phyloP scores from a whole-genome alignment of 2,113 vertebrate species.

The Condylura cristata region DNA sequence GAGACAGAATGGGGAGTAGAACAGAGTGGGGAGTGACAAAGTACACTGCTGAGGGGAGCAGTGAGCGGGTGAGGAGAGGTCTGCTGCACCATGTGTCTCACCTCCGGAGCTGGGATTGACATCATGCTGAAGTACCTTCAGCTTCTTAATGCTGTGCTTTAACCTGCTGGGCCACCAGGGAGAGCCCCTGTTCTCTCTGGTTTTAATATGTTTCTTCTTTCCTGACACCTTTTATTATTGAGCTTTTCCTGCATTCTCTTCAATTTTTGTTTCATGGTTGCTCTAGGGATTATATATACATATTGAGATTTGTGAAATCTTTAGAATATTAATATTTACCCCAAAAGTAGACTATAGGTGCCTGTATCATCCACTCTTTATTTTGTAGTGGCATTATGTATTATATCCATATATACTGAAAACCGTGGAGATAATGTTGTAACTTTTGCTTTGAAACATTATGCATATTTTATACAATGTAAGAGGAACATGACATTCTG shows the following conservation, averaged over 20 bases:
- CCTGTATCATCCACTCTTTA: neutral
- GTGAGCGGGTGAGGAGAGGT: too few relatives aligned
- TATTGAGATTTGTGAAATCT: neutral
- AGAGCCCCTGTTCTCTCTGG: neutral
- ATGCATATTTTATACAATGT: neutral
- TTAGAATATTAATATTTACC: constrained; percentile 33
- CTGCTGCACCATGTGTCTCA: too few relatives aligned
- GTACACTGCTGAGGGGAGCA: too few relatives aligned
- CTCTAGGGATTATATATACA: neutral
- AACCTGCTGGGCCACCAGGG: too few relatives aligned
- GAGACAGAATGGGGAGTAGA: too few relatives aligned
- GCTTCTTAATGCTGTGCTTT: too few relatives aligned
- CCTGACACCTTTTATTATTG: neutral
- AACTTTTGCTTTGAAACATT: neutral
- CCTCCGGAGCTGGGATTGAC: too few relatives aligned
- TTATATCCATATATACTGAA: neutral
- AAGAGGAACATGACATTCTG: neutral
- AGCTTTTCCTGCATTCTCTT: neutral
- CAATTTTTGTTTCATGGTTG: neutral
- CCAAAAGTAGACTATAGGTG: neutral
- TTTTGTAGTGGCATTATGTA: neutral
- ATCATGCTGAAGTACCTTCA: too few relatives aligned
- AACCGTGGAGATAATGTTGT: neutral
- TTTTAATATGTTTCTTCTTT: neutral
- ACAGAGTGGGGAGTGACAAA: too few relatives aligned